Conservation (phyloP, 2,113 vertebrate genomes). For the Chauna torquata region DNA sequence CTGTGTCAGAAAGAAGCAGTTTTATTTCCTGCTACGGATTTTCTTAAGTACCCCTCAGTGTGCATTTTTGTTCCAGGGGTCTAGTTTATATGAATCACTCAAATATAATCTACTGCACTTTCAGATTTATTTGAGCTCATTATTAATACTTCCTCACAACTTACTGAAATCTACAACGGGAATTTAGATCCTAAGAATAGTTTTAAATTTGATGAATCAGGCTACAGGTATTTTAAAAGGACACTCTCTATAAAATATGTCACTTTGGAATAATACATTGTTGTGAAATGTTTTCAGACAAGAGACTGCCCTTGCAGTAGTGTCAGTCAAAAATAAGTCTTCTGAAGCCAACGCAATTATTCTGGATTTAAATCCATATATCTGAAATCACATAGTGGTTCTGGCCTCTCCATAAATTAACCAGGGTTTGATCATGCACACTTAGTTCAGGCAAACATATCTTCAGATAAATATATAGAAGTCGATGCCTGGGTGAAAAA, state of each 20-base stretch:
- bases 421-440: neutral
- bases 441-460: neutral
- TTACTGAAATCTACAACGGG: neutral
- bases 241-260: neutral
- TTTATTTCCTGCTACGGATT: constrained; percentile 20
- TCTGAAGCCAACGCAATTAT: neutral
- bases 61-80: neutral
- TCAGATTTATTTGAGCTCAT: neutral
- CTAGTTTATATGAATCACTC: neutral
- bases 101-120: neutral
- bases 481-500: neutral
- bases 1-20: neutral
- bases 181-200: neutral
- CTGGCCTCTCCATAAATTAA: neutral
- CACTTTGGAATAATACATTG: neutral
- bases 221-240: neutral
- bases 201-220: neutral
- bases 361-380: neutral
- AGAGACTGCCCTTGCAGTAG: neutral
- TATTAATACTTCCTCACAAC: neutral
- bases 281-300: neutral
- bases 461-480: neutral
- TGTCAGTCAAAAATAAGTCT: neutral
- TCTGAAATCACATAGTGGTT: neutral
- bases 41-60: neutral